Conservation (phyloP, 2,797 vertebrate species). For the Phylloscopus collybita region DNA sequence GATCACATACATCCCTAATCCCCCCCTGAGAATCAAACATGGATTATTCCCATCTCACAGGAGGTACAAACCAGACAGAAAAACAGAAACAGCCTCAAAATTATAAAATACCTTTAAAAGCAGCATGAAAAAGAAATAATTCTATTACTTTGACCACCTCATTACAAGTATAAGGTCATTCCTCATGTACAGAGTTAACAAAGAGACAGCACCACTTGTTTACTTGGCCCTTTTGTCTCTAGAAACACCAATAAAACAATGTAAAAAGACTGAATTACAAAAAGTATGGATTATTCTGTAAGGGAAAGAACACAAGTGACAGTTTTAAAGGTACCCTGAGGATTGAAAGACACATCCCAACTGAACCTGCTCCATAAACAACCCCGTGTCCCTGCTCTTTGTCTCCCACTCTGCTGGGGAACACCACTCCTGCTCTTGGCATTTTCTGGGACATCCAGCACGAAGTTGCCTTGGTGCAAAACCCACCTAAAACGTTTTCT, state of each 20-base stretch:
- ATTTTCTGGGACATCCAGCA: not conserved
- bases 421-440: not conserved
- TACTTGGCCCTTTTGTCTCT: not conserved
- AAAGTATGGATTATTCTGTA: not conserved
- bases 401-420: not conserved
- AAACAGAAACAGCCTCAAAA: not conserved
- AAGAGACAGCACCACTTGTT: not conserved
- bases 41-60: not conserved
- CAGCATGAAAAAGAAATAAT: not conserved
- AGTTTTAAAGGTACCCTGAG: not conserved
- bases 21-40: not conserved
- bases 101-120: not conserved
- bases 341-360: not conserved
- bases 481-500: not conserved
- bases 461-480: not conserved
- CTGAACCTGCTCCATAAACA: not conserved
- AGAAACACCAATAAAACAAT: not conserved
- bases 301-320: not conserved
- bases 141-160: not conserved
- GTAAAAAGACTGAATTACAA: not conserved
- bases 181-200: not conserved
- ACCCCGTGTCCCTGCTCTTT: not conserved
- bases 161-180: not conserved
- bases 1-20: not conserved
- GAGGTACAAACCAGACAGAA: not conserved